Base-by-base conservation (phyloP, 2,113 vertebrate species). In the Chionis minor region DNA sequence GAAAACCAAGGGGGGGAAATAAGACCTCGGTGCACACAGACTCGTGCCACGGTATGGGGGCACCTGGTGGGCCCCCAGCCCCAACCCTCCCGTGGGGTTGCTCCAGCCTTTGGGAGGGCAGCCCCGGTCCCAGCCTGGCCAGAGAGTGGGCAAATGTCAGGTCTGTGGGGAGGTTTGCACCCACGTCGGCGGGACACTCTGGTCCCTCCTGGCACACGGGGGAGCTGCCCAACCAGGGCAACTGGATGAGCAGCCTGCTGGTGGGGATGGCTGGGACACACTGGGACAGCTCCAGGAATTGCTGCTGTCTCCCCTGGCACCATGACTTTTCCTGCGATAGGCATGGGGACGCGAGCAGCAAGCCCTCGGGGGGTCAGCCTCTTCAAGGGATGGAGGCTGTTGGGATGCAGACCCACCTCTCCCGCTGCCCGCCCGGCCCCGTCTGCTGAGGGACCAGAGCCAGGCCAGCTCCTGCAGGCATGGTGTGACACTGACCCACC, bases 101-200 rank as follows among this genome's bases (percentile, higher is more conserved):
- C 55, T 63, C 10, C 42, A 65, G 82, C 27, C 45, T 21, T 85
- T 38, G 71, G 21, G 38, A 85, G 63, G 30, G 9, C 27, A 65
- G 51, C 58, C 32, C 5, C 23, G 58, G 40, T 38, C 30, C 45
- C 33, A 16, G 35, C 8, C 69, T 8, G 65, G 44, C 27, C 17
- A 26, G 67, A 6, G 26, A 45, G 42, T 1, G 32, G 33, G 8
- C 5, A 3, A 55, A 16, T 12, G 30, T 49, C 35, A 45, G 70
- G n/a, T 28, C n/a, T 12, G 1, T 19, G 71, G 49, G 82, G 47
- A 56, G 56, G 19, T 42, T 49, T 81, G 70, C 56, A n/a, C n/a
- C 56, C 70, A 6, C 38, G 7, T 0, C 7, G 27, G 54, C 3
- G 21, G 75, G 72, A 67, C 42, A 2, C 30, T 20, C 75, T 0